Base-by-base conservation (phyloP, 2,888 invertebrate genomes). In the Xanthostigma xanthostigma region DNA sequence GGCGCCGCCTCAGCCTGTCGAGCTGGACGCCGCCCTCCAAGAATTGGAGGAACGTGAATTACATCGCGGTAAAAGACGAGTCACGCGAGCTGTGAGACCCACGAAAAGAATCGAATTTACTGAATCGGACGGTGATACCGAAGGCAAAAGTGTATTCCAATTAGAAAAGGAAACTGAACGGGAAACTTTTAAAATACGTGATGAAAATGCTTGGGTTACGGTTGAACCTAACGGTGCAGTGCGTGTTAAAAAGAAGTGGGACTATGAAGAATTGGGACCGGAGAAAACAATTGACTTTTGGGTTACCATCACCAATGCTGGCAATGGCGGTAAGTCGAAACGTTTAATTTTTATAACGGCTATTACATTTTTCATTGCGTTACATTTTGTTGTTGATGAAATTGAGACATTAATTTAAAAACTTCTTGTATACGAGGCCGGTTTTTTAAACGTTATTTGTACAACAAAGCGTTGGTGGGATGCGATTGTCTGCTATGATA, bases 231-330 rank as follows among this genome's bases (percentile, higher is more conserved):
- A 88, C 69, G 93, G 93, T 58, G 86, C 89, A 49, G 91, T 93
- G 60, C 81, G 86, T 61, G 92, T 93, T 55, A 91, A 90, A 70
- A 89, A 91, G 79, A 91, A 91, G 79, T 93, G 93, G 93, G 92
- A 93, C 76, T 93, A 90, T 68, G 93, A 93, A 64, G 92, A 92
- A 63, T 69, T 93, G 44, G 92, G 92, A 33, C 89, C 90, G 2
- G 92, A 93, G 70, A 93, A 93, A 67, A 92, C 90, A 11, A 92
- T 93, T 61, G 92, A 93, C 68, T 93, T 93, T 67, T 93, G 92
- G 92, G 92, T 93, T 47, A 90, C 89, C 48, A 92, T 92, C 60
- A 89, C 87, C 50, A 92, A 92, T 67, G 79, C 86, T 54, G 89
- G 88, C 72, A 84, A 84, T 66, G 84, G 85, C 74, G 87, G 88